Percentiles rank a stretch among this genome's conserved stretches.
phyloP scores from a whole-genome alignment of 2,797 vertebrate species.

The Diplodus puntazzo region DNA sequence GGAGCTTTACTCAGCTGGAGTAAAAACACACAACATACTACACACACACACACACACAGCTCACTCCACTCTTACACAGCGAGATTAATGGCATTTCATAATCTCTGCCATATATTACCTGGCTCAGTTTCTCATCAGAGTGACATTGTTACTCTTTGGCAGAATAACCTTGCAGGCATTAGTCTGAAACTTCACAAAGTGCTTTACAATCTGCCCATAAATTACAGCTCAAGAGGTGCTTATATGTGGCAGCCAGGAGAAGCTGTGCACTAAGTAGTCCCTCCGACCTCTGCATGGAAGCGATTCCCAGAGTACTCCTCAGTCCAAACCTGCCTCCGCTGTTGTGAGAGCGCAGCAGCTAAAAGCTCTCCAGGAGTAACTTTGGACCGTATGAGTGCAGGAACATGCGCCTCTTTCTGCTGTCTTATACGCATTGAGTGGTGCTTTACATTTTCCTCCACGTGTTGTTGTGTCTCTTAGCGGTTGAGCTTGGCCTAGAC shows the following conservation, averaged over 20 bases:
- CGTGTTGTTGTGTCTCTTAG: conserved; percentile 62
- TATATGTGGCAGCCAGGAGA: conserved; percentile 53
- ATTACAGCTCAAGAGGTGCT: conserved; percentile 67
- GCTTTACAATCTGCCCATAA: conserved; percentile 71
- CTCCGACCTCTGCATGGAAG: conserved; percentile 34
- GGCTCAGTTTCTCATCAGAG: conserved; percentile 53
- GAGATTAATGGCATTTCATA: conserved; percentile 49
- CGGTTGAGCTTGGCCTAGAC: conserved; percentile 67
- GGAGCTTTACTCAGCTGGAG: neutral
- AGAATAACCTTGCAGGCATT: conserved; percentile 72
- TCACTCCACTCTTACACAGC: conserved; percentile 22
- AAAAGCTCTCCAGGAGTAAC: conserved; percentile 49
- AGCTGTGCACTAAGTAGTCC: conserved; percentile 56
- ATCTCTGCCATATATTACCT: conserved; percentile 49
- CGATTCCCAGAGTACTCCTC: conserved; percentile 47
- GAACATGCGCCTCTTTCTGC: conserved; percentile 47
- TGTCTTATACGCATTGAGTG: conserved; percentile 18
- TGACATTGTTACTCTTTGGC: conserved; percentile 68
- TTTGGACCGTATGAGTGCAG: conserved; percentile 12
- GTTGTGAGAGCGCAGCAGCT: conserved; percentile 39
- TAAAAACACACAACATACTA: conserved; percentile 6
- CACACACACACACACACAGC: conserved; percentile 17
- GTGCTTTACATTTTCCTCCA: conserved; percentile 17
- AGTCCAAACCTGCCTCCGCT: conserved; percentile 32
- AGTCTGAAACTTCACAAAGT: conserved; percentile 66